Conservation (phyloP, 2,113 vertebrate genomes). For the Saccopteryx bilineata region DNA sequence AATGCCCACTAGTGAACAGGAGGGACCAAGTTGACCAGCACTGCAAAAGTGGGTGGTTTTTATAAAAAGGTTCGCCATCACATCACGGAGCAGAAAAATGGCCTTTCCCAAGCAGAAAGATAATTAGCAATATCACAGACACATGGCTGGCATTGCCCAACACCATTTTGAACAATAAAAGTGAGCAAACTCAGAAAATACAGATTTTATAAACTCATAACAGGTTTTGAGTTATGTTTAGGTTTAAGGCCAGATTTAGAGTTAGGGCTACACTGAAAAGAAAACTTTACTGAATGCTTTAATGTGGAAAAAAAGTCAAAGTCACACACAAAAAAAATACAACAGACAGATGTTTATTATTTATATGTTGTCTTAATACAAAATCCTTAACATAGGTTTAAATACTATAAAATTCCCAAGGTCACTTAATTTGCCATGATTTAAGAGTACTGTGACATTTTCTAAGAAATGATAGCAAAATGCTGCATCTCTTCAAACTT, state of each 20-base stretch:
- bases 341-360: constrained; percentile 68
- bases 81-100: too few species aligned
- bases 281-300: constrained; percentile 52
- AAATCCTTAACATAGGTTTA: constrained; percentile 63
- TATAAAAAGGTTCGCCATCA: too few species aligned
- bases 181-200: too few species aligned
- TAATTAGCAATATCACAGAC: too few species aligned
- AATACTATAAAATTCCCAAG: background rate
- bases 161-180: too few species aligned
- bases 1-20: too few species aligned
- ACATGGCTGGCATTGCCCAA: too few species aligned
- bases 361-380: constrained; percentile 77
- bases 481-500: constrained; percentile 74
- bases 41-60: too few species aligned
- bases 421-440: constrained; percentile 68
- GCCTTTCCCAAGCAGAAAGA: too few species aligned
- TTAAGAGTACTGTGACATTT: constrained; percentile 77
- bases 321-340: constrained; percentile 29
- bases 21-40: too few species aligned
- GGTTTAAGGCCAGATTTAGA: background rate
- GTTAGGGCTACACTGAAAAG: background rate
- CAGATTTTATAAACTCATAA: too few species aligned
- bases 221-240: background rate
- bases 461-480: constrained; percentile 66
- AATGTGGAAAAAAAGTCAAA: constrained; percentile 16